phyloP scores from a whole-genome alignment of 2,888 invertebrate species.

The Amiota communis region DNA sequence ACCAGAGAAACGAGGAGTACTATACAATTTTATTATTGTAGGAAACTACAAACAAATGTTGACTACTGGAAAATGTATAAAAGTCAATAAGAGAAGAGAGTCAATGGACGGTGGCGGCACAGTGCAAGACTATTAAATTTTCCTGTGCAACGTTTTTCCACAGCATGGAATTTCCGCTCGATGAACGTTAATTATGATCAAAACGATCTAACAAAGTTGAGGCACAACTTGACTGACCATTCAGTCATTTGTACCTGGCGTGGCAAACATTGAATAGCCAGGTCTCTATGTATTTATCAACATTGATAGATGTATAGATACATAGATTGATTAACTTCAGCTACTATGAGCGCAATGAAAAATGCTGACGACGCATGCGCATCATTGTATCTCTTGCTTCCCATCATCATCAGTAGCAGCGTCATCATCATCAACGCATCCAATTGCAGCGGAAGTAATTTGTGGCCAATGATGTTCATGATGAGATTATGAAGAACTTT shows the following conservation, averaged over 20 bases:
- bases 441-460: conserved; percentile 66
- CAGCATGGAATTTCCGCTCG: conserved; percentile 62
- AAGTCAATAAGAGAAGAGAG: not conserved
- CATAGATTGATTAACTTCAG: not conserved
- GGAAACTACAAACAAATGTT: conserved; percentile 18
- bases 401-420: too few relatives aligned
- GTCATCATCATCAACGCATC: conserved; percentile 12
- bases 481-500: too few relatives aligned
- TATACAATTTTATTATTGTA: not conserved
- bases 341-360: not conserved
- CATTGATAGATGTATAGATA: not conserved
- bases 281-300: conserved; percentile 5
- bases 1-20: too few relatives aligned
- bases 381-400: too few relatives aligned
- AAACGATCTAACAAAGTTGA: conserved; percentile 32
- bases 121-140: conserved; percentile 46
- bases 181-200: conserved; percentile 56
- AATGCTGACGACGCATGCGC: conserved; percentile 10
- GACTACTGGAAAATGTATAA: conserved; percentile 14
- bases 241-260: conserved; percentile 14
- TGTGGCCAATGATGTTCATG: conserved; percentile 55
- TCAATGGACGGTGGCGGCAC: not conserved
- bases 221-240: conserved; percentile 30
- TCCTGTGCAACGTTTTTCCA: conserved; percentile 47
- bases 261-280: not conserved